Evolutionary conservation across 2,797 vertebrate species (phyloP).

Genomic region (Catharus ustulatus): DNA sequence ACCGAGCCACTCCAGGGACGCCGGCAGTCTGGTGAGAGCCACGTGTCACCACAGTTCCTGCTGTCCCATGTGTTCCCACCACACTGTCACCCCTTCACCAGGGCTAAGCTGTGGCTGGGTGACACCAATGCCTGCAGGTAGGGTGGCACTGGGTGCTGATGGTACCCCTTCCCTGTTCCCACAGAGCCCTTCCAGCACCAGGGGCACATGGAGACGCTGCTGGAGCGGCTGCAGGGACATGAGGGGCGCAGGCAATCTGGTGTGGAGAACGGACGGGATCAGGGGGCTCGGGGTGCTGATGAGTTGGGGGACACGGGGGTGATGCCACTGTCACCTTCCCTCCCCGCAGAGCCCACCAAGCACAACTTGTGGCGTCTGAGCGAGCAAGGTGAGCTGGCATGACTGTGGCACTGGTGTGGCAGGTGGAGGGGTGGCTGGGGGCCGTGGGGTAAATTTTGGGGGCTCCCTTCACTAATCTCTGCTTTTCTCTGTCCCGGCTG

Average conservation of each 20-base stretch:
- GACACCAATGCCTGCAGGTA: rapidly evolving
- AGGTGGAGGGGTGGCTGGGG: rapidly evolving
- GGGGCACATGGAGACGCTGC: conserved; percentile 9
- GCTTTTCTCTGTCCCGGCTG: neutral
- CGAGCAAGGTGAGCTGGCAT: conserved; percentile 71
- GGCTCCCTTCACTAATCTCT: neutral
- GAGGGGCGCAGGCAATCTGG: conserved; percentile 59
- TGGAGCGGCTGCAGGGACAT: conserved; percentile 31
- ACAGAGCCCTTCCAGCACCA: conserved; percentile 65
- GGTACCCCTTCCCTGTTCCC: conserved; percentile 39
- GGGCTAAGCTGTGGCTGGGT: neutral
- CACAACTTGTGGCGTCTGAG: conserved; percentile 77
- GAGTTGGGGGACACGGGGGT: rapidly evolving
- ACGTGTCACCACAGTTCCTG: rapidly evolving
- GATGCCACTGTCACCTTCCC: neutral
- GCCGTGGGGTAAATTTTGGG: rapidly evolving
- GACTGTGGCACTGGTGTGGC: rapidly evolving
- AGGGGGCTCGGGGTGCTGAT: neutral
- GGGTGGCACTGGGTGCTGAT: neutral
- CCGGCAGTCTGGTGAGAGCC: conserved; percentile 87
- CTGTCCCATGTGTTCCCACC: neutral
- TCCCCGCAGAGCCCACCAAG: conserved; percentile 84
- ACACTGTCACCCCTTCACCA: rapidly evolving
- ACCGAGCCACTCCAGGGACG: conserved; percentile 74
- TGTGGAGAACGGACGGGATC: neutral